Base-by-base conservation (phyloP, 2,113 vertebrate genomes). In the Anarhynchus alexandrinus region DNA sequence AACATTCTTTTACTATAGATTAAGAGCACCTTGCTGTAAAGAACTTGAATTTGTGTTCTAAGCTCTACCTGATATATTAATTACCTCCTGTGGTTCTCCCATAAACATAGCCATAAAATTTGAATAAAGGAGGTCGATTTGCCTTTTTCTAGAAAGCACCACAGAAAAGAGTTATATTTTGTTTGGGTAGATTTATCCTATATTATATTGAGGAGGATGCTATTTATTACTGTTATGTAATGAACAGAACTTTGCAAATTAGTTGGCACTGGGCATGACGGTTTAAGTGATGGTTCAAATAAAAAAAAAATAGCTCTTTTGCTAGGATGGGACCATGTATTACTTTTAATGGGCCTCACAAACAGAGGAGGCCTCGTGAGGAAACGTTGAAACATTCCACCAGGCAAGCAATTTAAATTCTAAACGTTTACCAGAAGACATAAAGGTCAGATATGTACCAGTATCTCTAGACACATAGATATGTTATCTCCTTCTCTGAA, bases 381-480 rank as follows among this genome's bases (percentile, higher is more conserved):
- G 49, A 81, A 94, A 76, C 27, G 27, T 4, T 86, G 72, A 95
- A 95, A 78, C 67, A 58, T 86, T 90, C 43, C 43, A 43, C 9
- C 23, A 88, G 64, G 26, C 34, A 79, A 42, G 73, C n/a, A 69
- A 91, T 95, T 94, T 89, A 93, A 94, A 94, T 96, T 96, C 92
- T 38, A 93, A 74, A 82, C 5, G 5, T 65, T 94, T 86, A 78
- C 40, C 43, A 82, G 65, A 59, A 93, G 86, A 91, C 80, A 88
- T 67, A 91, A 96, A 96, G 94, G 86, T 97, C 94, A 96, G 77
- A 79, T 82, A 72, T 61, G 77, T 76, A 93, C 72, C 59, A 57
- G 61, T 84, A 74, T 91, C 92, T 93, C 80, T 23, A 89, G 95
- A 80, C 80, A 91, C 57, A 86, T 16, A 64, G 69, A 76, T 92